Evolutionary conservation across 2,113 vertebrate genomes (phyloP), one percentile per base, ranked within the genome.

Genomic region (Tauraco erythrolophus): DNA sequence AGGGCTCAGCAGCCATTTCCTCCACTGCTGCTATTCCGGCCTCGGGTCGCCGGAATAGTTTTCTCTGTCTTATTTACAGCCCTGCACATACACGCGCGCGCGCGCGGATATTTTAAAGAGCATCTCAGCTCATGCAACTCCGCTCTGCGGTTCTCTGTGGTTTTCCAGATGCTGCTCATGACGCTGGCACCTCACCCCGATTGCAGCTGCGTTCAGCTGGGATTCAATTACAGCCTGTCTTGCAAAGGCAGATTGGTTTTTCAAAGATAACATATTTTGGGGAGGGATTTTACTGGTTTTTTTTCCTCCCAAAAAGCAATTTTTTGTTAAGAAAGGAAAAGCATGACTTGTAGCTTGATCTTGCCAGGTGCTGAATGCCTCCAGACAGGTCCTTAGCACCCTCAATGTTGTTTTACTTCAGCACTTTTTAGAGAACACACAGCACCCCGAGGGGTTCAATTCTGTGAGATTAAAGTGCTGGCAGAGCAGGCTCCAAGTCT

Each of bases 151-250:
- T 64, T 83, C 84, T 94, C 95, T 93, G 71, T 83, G 89, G 90
- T 90, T 97, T 98, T 93, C 97, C 97, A 95, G 95, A 95, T 91
- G 86, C 97, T 94, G 85, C 33, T 77, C 87, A 88, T 96, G 96
- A 92, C 0, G 65, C 89, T 97, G 96, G 97, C 96, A 97, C 80
- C 94, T 97, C 97, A 97, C 95, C 94, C 89, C 93, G 86, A 92
- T 31, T 84, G 96, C 97, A 97, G 97, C 96, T 94, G 98, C 92
- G 53, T 97, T 98, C 97, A 97, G 95, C 96, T 95, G 96, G 96
- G 96, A 98, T 98, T 98, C 98, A 98, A 97, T 98, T 98, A 97
- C 72, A 93, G 95, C 68, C 51, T 83, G 83, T 75, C 91, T 97
- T 80, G 84, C 90, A 79, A 91, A 94, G 66, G 75, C 78, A 96